Conservation (phyloP, 2,888 invertebrate genomes). For the Drosophila nigricruria region DNA sequence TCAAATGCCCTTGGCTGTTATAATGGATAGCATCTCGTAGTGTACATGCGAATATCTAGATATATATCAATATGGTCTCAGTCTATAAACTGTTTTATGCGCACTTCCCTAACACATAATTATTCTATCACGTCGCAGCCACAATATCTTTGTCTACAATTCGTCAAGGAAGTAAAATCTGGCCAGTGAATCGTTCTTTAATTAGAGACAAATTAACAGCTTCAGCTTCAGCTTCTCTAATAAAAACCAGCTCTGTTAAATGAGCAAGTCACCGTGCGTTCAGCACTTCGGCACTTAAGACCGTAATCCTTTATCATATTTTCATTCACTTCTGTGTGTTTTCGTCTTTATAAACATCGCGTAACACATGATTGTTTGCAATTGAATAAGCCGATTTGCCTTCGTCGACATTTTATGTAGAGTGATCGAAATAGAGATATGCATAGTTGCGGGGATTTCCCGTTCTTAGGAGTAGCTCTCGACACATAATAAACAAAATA, state of each 20-base stretch:
- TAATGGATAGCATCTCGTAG: conserved; percentile 7
- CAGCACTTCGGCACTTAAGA: conserved; percentile 46
- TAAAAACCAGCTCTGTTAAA: conserved; percentile 58
- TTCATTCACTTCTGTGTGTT: conserved; percentile 41
- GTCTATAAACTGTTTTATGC: conserved; percentile 33
- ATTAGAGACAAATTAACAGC: conserved; percentile 73
- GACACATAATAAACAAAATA: neutral
- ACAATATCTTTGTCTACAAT: conserved; percentile 36
- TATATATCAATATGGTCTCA: neutral
- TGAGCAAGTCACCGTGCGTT: conserved; percentile 57
- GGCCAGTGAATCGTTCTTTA: conserved; percentile 65
- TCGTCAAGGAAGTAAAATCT: conserved; percentile 63
- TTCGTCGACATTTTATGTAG: neutral
- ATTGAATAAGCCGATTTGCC: conserved; percentile 36
- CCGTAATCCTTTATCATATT: conserved; percentile 59
- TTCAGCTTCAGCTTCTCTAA: conserved; percentile 70
- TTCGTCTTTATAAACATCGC: conserved; percentile 20
- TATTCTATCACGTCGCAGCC: conserved; percentile 51
- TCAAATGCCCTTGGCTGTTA: conserved; percentile 20
- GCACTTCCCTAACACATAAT: conserved; percentile 45
- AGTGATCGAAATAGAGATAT: conserved; percentile 2
- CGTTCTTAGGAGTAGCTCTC: neutral
- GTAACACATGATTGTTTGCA: conserved; percentile 20
- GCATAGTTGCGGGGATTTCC: conserved; percentile 5
- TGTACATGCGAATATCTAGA: conserved; percentile 4